Evolutionary conservation across 23 tunicate genomes (phyloP), one percentile per base, ranked within the genome.

Genomic region (Styela plicata): DNA sequence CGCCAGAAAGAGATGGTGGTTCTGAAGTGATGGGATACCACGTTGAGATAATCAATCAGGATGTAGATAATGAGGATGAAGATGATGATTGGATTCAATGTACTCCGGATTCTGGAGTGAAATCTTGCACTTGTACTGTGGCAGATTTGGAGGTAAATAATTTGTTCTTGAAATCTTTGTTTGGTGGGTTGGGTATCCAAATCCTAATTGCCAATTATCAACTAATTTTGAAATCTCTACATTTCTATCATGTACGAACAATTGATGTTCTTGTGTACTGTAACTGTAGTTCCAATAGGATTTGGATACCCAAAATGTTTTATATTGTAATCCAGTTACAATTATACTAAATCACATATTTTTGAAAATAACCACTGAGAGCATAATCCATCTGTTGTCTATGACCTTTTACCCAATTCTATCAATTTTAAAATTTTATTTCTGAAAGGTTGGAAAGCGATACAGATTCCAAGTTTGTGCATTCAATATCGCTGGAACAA

Each of bases 51-150:
- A 64, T 24, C 16, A 16, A 13, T 33, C 36, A 73, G 16, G 27
- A 0, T 74, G 82, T 80, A 2, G 86, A 68, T 23, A 74, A 86
- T 16, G 91, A 86, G 17, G 89, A 86, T 10, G 86, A 52, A 22
- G 24, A 83, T 5, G 96, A 90, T 27, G 88, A 84, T 7, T 95
- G 99, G 99, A 64, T 52, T 3, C 79, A 69, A 64, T 80, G 89
- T 52, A 86, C 92, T 62, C 90, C 90, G 18, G 67, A 85, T 32
- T 32, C 78, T 13, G 99, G 96, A 53, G 78, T 81, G 21, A 86
- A 82, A 61, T 17, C 84, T 13, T 70, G 82, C 1, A 82, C 77
- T 26, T 89, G 32, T 80, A 90, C 91, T 2, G 89, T 82, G 7
- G 23, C 89, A 3, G 83, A 88, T 52, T 69, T 95, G 66, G 81